Percentiles rank a stretch among this genome's conserved stretches.
phyloP scores from a whole-genome alignment of 92 coral and sea anemone genomes.

The Virgularia gustaviana region DNA sequence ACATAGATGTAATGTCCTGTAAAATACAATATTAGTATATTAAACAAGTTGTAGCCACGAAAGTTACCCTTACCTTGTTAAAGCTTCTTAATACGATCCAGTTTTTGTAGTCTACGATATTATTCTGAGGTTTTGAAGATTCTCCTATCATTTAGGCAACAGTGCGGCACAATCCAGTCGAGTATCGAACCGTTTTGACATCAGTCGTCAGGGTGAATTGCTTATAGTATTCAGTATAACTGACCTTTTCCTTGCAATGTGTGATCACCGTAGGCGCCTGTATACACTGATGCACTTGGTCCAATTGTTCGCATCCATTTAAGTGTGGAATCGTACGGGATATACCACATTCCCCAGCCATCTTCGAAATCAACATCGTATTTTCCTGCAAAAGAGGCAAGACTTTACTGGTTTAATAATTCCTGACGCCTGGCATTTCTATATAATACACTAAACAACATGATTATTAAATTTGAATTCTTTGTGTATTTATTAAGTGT shows the following conservation, averaged over 20 bases:
- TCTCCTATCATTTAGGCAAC: too few relatives aligned
- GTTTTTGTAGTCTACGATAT: neutral
- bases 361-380: slow-evolving; percentile 55
- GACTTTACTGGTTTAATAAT: too few relatives aligned
- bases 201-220: too few relatives aligned
- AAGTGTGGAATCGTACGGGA: slow-evolving; percentile 8
- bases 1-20: slow-evolving; percentile 74
- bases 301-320: slow-evolving; percentile 24
- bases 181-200: too few relatives aligned
- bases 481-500: too few relatives aligned
- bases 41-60: neutral
- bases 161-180: too few relatives aligned
- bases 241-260: slow-evolving; percentile 28
- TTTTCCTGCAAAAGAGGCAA: slow-evolving; percentile 23
- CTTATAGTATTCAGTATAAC: neutral
- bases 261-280: slow-evolving; percentile 56
- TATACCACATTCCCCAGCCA: slow-evolving; percentile 44
- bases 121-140: too few relatives aligned
- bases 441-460: too few relatives aligned
- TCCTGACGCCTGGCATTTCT: too few relatives aligned
- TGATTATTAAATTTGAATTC: too few relatives aligned
- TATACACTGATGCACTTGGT: slow-evolving; percentile 19
- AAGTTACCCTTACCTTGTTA: neutral
- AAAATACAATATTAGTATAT: too few relatives aligned
- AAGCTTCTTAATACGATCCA: neutral